phyloP scores from a whole-genome alignment of 2,797 vertebrate genomes.

The Peromyscus eremicus region DNA sequence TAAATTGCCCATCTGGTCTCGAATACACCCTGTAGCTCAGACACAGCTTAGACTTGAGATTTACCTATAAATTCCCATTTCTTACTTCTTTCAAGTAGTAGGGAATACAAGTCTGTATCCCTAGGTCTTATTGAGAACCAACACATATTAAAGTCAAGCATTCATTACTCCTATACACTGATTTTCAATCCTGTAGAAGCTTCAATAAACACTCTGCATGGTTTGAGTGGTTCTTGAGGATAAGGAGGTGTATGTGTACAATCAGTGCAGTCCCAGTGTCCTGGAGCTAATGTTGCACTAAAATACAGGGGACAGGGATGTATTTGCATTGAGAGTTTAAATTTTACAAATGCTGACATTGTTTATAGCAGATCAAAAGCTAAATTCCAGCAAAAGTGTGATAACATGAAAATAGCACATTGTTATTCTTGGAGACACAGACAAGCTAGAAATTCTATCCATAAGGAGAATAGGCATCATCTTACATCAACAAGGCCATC shows the following conservation, averaged over 20 bases:
- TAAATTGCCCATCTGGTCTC: neutral
- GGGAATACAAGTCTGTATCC: no score
- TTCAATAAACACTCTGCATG: neutral
- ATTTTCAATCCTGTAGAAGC: neutral
- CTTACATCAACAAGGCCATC: neutral
- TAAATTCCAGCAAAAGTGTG: constrained; percentile 1
- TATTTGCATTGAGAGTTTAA: neutral
- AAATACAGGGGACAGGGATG: neutral
- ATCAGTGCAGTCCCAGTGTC: neutral
- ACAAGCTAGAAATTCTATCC: neutral
- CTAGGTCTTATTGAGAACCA: neutral
- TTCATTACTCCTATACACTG: neutral
- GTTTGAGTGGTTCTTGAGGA: neutral
- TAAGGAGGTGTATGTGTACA: no score
- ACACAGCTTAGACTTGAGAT: neutral
- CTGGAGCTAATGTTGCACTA: neutral
- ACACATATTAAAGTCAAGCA: neutral
- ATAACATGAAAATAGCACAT: neutral
- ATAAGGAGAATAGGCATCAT: neutral
- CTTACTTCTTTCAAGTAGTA: neutral
- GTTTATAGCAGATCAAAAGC: neutral
- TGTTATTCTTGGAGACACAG: neutral
- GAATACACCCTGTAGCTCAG: neutral
- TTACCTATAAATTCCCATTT: neutral
- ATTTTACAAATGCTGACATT: constrained; percentile 15